Base-by-base conservation (phyloP, 2,888 invertebrate genomes). In the Caenorhabditis japonica region DNA sequence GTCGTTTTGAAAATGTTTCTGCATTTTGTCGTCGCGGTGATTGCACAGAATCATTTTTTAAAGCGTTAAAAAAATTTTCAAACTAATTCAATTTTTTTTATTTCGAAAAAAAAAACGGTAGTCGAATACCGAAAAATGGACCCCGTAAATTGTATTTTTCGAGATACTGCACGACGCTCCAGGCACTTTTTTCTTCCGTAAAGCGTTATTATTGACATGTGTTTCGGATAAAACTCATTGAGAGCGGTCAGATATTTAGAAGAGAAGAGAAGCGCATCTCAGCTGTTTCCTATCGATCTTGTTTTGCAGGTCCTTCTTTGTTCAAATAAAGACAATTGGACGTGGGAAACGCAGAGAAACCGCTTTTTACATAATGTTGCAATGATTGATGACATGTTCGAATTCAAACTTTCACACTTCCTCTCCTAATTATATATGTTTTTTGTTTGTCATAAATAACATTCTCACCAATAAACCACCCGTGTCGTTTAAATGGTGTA, bases 291-390 rank as follows among this genome's bases (percentile, higher is more conserved):
- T 49, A 60, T 70, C 19, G 55, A 56, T 55, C n/a, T 46, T 23
- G 15, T 56, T 53, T 78, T 75, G 47, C 62, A 78, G 77, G 70
- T 78, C 52, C 47, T 78, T 15, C 41, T 78, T 2, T 78, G 77
- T 39, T 70, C 75, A 13, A 75, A 78, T 27, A 46, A 33, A 33
- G 44, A 64, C 43, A 68, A 78, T 34, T 78, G 77, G 77, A 75
- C 70, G 3, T 78, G 72, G 75, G 39, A 75, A 36, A 17, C 41
- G n/a, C 73, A 73, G 15, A 43, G 47, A 39, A 52, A 38, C 4
- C 58, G 51, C 13, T 73, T 75, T 44, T 19, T 36, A 12, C 27
- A 61, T 10, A 75, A 73, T 17, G 15, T 78, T 21, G 56, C 38
- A 38, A 17, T 51, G n/a, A 59, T 75, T n/a, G 69, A 75, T 34